A percentile compares a stretch with the other conserved stretches of the same genome.
phyloP scores from a whole-genome alignment of 2,888 invertebrate genomes.

The Melieria omissa region DNA sequence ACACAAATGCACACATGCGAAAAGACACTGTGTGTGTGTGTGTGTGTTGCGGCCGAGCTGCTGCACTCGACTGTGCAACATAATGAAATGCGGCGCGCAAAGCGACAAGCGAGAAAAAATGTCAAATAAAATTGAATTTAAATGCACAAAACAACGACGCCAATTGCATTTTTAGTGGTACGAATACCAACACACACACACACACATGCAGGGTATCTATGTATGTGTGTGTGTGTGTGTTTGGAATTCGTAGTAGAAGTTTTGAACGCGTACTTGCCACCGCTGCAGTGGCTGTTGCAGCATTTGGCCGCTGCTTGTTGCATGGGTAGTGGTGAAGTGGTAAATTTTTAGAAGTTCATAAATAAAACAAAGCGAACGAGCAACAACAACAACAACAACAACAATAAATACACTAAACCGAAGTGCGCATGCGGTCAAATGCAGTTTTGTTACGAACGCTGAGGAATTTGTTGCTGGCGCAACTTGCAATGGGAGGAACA shows the following conservation, averaged over 20 bases:
- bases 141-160: constrained; percentile 29
- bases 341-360: constrained; percentile 15
- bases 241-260: neutral
- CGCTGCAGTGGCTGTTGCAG: neutral
- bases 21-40: no score
- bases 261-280: neutral
- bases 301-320: neutral
- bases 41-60: no score
- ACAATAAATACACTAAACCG: no score
- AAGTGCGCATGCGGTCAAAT: no score
- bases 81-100: neutral
- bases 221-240: neutral
- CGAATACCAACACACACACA: neutral
- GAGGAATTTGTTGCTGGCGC: no score
- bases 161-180: constrained; percentile 33
- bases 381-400: no score
- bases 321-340: neutral
- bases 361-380: constrained; percentile 5
- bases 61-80: neutral
- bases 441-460: no score
- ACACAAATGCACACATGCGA: neutral
- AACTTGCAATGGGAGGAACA: no score
- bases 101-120: constrained; percentile 17
- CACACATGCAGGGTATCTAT: neutral
- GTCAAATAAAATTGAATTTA: constrained; percentile 35